Conservation (phyloP, 2,113 vertebrate species). For the Oxyura jamaicensis region DNA sequence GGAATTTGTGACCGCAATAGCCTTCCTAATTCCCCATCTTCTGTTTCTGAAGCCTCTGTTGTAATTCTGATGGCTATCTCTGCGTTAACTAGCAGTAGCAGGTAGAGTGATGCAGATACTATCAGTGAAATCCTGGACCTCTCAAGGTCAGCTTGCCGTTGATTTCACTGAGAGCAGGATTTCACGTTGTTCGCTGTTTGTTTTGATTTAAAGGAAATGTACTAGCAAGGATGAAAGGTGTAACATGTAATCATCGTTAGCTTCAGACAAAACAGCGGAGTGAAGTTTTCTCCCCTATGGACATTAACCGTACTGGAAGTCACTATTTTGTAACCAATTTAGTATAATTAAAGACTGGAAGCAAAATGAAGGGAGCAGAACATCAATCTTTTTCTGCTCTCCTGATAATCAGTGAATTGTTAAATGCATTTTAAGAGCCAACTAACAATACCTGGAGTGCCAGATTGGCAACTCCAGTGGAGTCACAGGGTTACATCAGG, state of each 20-base stretch:
- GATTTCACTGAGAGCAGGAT: not conserved
- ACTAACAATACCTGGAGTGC: not conserved
- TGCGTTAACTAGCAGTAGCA: not conserved
- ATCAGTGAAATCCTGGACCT: not conserved
- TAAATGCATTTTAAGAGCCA: not conserved
- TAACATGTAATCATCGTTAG: not conserved
- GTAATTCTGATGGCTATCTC: not conserved
- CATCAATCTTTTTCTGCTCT: not conserved
- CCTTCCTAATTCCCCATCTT: rapidly evolving
- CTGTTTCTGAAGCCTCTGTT: not conserved
- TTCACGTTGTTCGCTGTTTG: not conserved
- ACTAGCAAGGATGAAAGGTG: not conserved
- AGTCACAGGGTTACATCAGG: not conserved
- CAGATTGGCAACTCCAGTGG: not conserved
- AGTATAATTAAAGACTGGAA: conserved; percentile 28
- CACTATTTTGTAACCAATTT: not conserved
- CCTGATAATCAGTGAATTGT: not conserved
- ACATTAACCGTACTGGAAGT: not conserved
- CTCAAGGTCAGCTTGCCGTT: not conserved
- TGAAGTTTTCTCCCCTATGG: not conserved
- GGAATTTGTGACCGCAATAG: not conserved
- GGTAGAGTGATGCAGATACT: not conserved
- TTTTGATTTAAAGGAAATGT: not conserved
- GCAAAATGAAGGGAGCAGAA: not conserved
- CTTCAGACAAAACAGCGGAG: not conserved